Base-by-base conservation (phyloP, 2,113 vertebrate genomes). In the Miniopterus natalensis region DNA sequence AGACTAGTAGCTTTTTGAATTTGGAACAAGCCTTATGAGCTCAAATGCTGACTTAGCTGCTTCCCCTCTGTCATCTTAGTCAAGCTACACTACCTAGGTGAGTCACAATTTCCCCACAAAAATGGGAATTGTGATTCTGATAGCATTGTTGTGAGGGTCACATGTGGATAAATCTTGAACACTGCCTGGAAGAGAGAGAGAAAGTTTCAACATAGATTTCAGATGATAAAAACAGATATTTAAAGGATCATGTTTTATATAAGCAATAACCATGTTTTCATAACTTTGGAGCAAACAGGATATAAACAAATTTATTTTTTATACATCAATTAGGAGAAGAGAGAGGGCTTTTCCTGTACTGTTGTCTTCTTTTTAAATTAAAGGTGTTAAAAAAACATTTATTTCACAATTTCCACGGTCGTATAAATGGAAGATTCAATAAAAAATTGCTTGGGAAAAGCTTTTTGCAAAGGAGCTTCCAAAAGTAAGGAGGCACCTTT, bases 201-300 rank as follows among this genome's bases (percentile, higher is more conserved):
- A 53, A 78, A 51, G 14, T 86, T 90, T 92, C 70, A 61, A 83
- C 42, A 51, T 71, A 49, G 20, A 51, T 70, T 90, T 89, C 61
- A 94, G 65, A 57, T 80, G 40, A 71, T 51, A 66, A 86, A 94
- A 94, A 42, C 21, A 83, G 8, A 81, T 55, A 88, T 88, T 94
- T 21, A 84, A 73, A 55, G 18, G 49, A 49, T 73, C 5, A 20
- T 47, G 4, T 75, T 84, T n/a, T 73, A 66, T 31, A 40, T 61
- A 89, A 87, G 29, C 61, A 61, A 73, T n/a, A 83, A 74, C 29
- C 2, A 27, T 55, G 12, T 57, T 85, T 91, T 91, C 9, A 40
- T 66, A 75, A 93, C 29, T 53, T 88, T 20, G 36, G 47, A 91
- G n/a, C 15, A 92, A 80, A 45, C 5, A 73, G 8, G 21, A 70